Evolutionary conservation across 2,113 vertebrate genomes (phyloP).

Genomic region (Hyperopisus bebe): DNA sequence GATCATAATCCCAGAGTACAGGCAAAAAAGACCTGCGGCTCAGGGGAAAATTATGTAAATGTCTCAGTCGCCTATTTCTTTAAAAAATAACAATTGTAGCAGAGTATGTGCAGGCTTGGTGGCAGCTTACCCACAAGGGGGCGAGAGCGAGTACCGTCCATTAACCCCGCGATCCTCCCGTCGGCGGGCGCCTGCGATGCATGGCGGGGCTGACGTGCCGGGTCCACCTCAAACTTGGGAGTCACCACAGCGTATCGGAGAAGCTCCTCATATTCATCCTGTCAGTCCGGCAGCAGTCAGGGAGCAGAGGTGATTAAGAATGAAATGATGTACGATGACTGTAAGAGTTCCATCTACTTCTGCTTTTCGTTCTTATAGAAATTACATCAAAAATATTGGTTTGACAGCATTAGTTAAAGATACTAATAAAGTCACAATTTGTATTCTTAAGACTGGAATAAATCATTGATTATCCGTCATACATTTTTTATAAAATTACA

Average conservation of each 20-base stretch:
- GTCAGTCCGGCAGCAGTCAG: constrained; percentile 17
- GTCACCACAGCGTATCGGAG: constrained; percentile 71
- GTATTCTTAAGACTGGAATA: neutral
- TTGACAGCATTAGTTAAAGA: neutral
- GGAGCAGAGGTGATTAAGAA: neutral
- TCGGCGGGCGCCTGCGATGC: constrained; percentile 42
- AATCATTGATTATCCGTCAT: neutral
- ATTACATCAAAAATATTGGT: neutral
- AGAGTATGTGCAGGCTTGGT: neutral
- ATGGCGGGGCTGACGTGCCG: constrained; percentile 41
- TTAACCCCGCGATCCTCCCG: constrained; percentile 35
- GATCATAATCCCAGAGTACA: neutral
- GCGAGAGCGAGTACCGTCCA: constrained; percentile 40
- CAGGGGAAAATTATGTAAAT: neutral
- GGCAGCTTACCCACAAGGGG: constrained; percentile 50
- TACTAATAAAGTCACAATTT: neutral
- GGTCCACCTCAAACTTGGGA: constrained; percentile 59
- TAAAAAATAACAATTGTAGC: neutral
- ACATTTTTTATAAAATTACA: neutral
- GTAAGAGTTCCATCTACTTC: neutral
- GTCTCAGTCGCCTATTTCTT: neutral
- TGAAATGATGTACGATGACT: neutral
- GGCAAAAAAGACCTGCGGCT: neutral
- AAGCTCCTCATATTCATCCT: constrained; percentile 90
- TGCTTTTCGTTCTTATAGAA: neutral